Conservation (phyloP, 2,888 invertebrate genomes). For the Deilephila porcellus region DNA sequence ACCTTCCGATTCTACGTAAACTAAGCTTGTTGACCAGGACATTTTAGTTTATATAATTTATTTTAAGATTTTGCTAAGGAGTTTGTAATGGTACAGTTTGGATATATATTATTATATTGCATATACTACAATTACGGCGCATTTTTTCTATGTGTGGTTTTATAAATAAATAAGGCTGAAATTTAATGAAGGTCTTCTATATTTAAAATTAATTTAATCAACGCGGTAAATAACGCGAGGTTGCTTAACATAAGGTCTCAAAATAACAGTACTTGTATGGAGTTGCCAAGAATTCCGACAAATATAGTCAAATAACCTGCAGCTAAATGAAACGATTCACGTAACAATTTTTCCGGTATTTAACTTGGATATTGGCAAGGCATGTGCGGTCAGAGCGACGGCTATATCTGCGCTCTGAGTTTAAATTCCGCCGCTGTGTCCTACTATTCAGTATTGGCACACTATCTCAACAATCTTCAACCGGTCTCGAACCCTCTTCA, state of each 20-base stretch:
- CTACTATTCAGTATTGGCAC: slow-evolving; percentile 22
- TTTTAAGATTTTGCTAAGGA: not conserved
- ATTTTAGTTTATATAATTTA: not conserved
- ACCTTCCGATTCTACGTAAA: not conserved
- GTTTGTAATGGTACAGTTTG: too few species aligned
- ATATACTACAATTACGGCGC: too few species aligned
- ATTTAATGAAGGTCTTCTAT: too few species aligned
- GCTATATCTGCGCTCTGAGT: not conserved
- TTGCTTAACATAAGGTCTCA: too few species aligned
- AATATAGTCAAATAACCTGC: too few species aligned
- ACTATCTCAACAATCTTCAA: slow-evolving; percentile 27
- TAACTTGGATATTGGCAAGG: not conserved
- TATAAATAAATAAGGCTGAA: too few species aligned
- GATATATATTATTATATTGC: too few species aligned
- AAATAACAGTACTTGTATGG: too few species aligned
- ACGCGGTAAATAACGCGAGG: too few species aligned
- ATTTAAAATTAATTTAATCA: too few species aligned
- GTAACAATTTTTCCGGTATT: not conserved
- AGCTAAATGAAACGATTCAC: not conserved
- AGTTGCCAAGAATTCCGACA: too few species aligned
- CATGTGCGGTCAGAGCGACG: slow-evolving; percentile 2
- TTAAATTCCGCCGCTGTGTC: slow-evolving; percentile 14
- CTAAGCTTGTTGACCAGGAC: not conserved
- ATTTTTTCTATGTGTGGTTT: too few species aligned
- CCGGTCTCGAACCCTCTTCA: slow-evolving; percentile 22